phyloP scores from a whole-genome alignment of 2,797 vertebrate genomes.

The Falco peregrinus region DNA sequence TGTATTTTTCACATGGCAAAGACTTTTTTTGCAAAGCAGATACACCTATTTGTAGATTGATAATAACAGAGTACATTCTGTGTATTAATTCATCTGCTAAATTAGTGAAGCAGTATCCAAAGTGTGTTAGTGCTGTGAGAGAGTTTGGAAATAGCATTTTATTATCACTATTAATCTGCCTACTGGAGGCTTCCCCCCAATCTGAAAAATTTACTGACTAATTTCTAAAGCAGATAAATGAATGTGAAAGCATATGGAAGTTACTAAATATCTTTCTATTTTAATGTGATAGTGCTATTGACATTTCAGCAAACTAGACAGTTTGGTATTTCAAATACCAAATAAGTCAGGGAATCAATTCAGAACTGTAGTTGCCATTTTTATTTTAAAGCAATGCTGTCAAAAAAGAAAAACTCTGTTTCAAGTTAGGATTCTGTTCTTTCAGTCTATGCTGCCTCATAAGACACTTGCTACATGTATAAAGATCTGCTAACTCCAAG shows the following conservation, averaged over 20 bases:
- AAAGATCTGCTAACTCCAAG: not conserved
- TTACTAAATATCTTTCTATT: not conserved
- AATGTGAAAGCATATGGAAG: not conserved
- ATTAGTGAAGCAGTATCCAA: not conserved
- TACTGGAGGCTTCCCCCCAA: not conserved
- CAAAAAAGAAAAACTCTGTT: not conserved
- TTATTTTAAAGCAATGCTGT: not conserved
- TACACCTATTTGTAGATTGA: not conserved
- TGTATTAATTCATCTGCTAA: not conserved
- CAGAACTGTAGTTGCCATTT: not conserved
- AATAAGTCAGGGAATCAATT: not conserved
- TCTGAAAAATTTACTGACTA: not conserved
- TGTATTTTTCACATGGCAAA: not conserved
- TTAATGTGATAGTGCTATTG: not conserved
- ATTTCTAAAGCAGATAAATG: not conserved
- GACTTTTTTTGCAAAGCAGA: not conserved
- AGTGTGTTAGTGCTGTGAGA: not conserved
- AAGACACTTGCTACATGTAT: not conserved
- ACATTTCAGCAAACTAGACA: not conserved
- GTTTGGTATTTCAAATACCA: not conserved
- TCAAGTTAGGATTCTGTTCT: not conserved
- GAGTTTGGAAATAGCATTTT: not conserved
- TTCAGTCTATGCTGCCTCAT: not conserved
- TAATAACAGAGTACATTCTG: not conserved
- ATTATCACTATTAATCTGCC: not conserved